Base-by-base conservation (phyloP, 2,888 invertebrate species). In the Hololepta plana region DNA sequence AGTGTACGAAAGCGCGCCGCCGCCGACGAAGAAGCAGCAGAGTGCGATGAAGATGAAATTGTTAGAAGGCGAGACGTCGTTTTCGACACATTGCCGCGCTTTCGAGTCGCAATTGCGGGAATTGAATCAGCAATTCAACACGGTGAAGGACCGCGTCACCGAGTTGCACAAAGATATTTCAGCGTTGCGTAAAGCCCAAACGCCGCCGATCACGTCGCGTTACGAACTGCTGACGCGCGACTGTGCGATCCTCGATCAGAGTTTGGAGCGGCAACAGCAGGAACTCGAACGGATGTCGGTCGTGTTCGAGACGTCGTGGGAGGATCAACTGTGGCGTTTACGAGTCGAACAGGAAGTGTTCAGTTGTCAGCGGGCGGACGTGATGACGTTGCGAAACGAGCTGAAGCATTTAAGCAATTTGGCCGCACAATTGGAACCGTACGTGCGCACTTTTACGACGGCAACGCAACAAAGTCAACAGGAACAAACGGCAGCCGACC, bases 91-190 rank as follows among this genome's bases (percentile, higher is more conserved):
- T 45, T 71, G 70, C 41, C 59, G 68, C 21, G 58, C 60, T 4
- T 67, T 67, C 38, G 66, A 65, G 37, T 56, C 59, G 3, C 64
- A 62, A 37, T 54, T 63, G 8, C 56, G 69, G 47, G 70, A 70
- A 36, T 45, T 71, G 29, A 66, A 63, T 37, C 62, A 64, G 33
- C 66, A 70, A 42, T 54, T 71, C 39, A 60, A 60, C 38, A 55
- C 59, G 4, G 64, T 72, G 3, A 67, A 67, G 40, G 69, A 71
- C 29, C 60, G 67, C 33, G 62, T 75, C 4, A 65, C 67, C 23
- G 75, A 76, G 37, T 49, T 75, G 14, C 76, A 77, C 42, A 54
- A 71, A 27, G 77, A 79, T 43, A 64, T 79, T 13, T 67, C 70
- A 1, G 58, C 71, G 8, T 51, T 75, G 15, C 57, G 72, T 12